phyloP scores from a whole-genome alignment of 1,140 invertebrate species.

The Drosophila kanapiae region DNA sequence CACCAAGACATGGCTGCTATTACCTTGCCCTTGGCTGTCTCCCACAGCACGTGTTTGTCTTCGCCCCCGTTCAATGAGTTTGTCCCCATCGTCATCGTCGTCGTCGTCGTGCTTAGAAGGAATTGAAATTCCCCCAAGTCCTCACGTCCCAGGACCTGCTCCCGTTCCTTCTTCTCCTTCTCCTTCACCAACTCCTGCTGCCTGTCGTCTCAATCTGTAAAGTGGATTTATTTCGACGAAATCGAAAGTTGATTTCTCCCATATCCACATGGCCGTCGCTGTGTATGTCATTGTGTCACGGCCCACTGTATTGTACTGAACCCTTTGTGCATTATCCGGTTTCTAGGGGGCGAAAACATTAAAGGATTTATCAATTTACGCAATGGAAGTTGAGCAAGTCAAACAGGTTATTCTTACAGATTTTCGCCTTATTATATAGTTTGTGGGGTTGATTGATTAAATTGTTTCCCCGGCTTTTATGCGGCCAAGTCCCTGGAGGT shows the following conservation, averaged over 20 bases:
- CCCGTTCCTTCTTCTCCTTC: not conserved
- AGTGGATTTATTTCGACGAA: slow-evolving; percentile 78
- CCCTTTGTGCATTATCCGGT: slow-evolving; percentile 29
- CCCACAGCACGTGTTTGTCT: slow-evolving; percentile 61
- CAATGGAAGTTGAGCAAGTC: slow-evolving; percentile 55
- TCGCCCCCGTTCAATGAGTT: slow-evolving; percentile 65
- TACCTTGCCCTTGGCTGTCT: not conserved
- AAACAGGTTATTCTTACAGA: slow-evolving; percentile 36
- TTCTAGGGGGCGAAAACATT: slow-evolving; percentile 46
- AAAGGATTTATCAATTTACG: slow-evolving; percentile 81
- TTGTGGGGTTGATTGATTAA: slow-evolving; percentile 72
- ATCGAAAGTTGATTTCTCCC: slow-evolving; percentile 77
- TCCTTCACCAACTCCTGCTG: not conserved
- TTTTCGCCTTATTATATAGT: slow-evolving; percentile 54
- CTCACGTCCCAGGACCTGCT: slow-evolving; percentile 5
- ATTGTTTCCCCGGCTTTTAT: slow-evolving; percentile 32
- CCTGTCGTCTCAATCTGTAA: slow-evolving; percentile 69
- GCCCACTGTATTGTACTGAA: slow-evolving; percentile 5
- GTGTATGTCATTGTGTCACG: slow-evolving; percentile 35
- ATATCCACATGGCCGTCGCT: slow-evolving; percentile 1
- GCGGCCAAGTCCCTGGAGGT: slow-evolving; percentile 5
- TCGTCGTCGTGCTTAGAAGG: slow-evolving; percentile 61
- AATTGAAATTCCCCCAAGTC: slow-evolving; percentile 71
- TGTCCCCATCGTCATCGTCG: slow-evolving; percentile 53
- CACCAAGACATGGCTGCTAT: not conserved